A percentile compares a stretch with the other conserved stretches of the same genome.
phyloP scores from a whole-genome alignment of 2,888 invertebrate genomes.

The Scaptomyza flava region DNA sequence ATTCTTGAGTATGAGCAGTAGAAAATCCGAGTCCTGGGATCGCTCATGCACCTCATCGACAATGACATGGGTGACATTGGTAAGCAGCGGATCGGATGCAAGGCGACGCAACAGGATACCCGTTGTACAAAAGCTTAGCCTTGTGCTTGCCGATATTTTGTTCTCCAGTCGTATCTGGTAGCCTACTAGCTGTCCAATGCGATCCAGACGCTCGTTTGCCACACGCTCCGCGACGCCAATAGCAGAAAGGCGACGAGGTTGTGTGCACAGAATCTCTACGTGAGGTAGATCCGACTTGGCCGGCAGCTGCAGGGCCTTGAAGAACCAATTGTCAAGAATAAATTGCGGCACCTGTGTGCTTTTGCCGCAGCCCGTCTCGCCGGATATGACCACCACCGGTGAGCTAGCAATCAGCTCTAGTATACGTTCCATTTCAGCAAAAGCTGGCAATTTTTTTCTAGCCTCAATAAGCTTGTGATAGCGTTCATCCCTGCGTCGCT shows the following conservation, averaged over 20 bases:
- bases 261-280: slow-evolving; percentile 95
- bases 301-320: slow-evolving; percentile 73
- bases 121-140: slow-evolving; percentile 96
- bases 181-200: slow-evolving; percentile 85
- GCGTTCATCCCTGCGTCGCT: slow-evolving; percentile 87
- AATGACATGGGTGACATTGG: slow-evolving; percentile 92
- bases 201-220: slow-evolving; percentile 93
- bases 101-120: slow-evolving; percentile 94
- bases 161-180: slow-evolving; percentile 92
- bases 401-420: slow-evolving; percentile 87
- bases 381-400: slow-evolving; percentile 88
- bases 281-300: slow-evolving; percentile 86
- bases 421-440: slow-evolving; percentile 89
- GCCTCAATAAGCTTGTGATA: slow-evolving; percentile 88
- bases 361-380: slow-evolving; percentile 94
- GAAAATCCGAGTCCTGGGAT: slow-evolving; percentile 95
- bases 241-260: slow-evolving; percentile 95
- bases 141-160: slow-evolving; percentile 90
- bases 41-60: slow-evolving; percentile 98
- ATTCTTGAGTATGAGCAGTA: slow-evolving; percentile 92
- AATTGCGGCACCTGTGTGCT: slow-evolving; percentile 97
- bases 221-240: slow-evolving; percentile 97
- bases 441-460: slow-evolving; percentile 90
- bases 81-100: slow-evolving; percentile 90
- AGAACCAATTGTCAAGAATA: slow-evolving; percentile 94